Evolutionary conservation across 2,888 invertebrate species (phyloP).

Genomic region (Carpatolechia fugitivella): DNA sequence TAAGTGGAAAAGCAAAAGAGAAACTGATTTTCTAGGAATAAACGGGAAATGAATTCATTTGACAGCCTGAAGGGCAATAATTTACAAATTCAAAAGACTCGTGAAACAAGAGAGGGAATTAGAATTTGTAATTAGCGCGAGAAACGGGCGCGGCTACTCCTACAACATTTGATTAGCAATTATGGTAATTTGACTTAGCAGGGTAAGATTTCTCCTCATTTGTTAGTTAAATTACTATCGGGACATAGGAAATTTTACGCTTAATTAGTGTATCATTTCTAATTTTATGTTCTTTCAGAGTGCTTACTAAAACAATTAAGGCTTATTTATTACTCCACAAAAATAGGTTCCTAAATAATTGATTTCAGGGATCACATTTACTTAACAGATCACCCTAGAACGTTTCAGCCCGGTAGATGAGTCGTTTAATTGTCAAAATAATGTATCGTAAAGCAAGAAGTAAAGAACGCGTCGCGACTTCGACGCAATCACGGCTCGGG

Average conservation of each 20-base stretch:
- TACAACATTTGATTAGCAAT: slow-evolving; percentile 78
- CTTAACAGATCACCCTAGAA: too few relatives aligned
- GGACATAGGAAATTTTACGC: slow-evolving; percentile 40
- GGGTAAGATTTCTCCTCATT: slow-evolving; percentile 76
- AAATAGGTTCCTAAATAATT: too few relatives aligned
- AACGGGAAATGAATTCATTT: slow-evolving; percentile 48
- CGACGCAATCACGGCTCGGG: too few relatives aligned
- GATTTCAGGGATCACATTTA: too few relatives aligned
- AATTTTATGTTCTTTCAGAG: slow-evolving; percentile 10
- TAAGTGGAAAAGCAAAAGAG: slow-evolving; percentile 1
- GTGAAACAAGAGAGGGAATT: slow-evolving; percentile 76
- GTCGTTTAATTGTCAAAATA: slow-evolving; percentile 30
- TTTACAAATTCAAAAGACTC: slow-evolving; percentile 76
- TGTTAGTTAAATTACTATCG: slow-evolving; percentile 75
- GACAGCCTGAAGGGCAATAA: slow-evolving; percentile 64
- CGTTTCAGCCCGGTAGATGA: not conserved
- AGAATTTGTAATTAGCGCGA: slow-evolving; percentile 77
- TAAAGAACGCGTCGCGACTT: too few relatives aligned
- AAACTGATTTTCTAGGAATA: slow-evolving; percentile 4
- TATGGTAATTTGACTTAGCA: slow-evolving; percentile 77
- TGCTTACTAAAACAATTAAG: too few relatives aligned
- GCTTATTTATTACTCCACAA: not conserved
- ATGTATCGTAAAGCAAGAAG: slow-evolving; percentile 42
- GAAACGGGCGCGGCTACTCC: slow-evolving; percentile 61
- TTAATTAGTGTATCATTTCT: slow-evolving; percentile 30